Conservation (phyloP, 2,888 invertebrate species). For the Ligdia adustata region DNA sequence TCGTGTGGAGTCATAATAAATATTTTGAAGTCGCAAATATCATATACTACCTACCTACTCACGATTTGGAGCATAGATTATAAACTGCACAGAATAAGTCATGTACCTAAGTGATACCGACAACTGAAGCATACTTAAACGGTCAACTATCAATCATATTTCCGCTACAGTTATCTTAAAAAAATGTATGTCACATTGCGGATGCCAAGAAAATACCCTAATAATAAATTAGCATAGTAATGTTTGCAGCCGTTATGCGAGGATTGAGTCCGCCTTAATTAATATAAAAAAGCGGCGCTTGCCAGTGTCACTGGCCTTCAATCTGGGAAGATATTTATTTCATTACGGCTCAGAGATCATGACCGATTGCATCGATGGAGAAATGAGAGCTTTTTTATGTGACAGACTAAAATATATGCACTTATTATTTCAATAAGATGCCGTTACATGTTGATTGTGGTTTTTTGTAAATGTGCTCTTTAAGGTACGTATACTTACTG, state of each 20-base stretch:
- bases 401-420: not conserved
- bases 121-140: conserved; percentile 65
- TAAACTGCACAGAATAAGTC: conserved; percentile 48
- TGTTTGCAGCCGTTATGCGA: conserved; percentile 75
- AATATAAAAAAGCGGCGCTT: conserved; percentile 71
- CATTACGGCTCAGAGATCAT: conserved; percentile 35
- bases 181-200: conserved; percentile 81
- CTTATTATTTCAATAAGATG: no score
- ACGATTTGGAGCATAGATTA: conserved; percentile 54
- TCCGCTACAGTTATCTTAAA: conserved; percentile 80
- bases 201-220: conserved; percentile 79
- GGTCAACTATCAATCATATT: conserved; percentile 81
- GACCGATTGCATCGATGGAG: conserved; percentile 28
- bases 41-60: conserved; percentile 45
- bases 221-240: conserved; percentile 83
- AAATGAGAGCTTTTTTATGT: conserved; percentile 21
- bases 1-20: conserved; percentile 36
- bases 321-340: conserved; percentile 46
- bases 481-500: no score
- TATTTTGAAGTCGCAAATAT: conserved; percentile 37
- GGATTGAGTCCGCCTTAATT: conserved; percentile 78
- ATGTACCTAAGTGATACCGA: conserved; percentile 45
- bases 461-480: no score
- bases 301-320: conserved; percentile 72
- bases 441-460: no score